Evolutionary conservation across 2,797 vertebrate genomes (phyloP).

Genomic region (Toxotes lorentzi): DNA sequence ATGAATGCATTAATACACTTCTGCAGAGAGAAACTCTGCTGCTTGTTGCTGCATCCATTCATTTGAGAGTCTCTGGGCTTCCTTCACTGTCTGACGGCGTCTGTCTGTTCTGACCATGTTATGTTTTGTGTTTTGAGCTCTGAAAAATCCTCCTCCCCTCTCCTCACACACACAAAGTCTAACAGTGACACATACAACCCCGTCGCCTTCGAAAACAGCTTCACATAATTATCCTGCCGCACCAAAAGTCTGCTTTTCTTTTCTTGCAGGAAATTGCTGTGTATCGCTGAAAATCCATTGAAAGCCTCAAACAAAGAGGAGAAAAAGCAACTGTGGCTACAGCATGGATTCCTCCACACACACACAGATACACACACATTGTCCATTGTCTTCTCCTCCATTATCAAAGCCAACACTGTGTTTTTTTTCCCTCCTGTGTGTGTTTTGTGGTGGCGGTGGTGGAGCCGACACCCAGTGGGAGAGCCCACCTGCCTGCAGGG

Average conservation of each 20-base stretch:
- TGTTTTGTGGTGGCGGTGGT: slow-evolving; percentile 65
- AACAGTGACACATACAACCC: slow-evolving; percentile 43
- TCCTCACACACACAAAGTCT: slow-evolving; percentile 13
- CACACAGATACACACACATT: slow-evolving; percentile 25
- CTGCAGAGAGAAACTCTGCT: not conserved
- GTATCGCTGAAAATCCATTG: slow-evolving; percentile 65
- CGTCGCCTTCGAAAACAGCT: slow-evolving; percentile 51
- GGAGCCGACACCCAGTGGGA: slow-evolving; percentile 78
- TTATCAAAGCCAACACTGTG: slow-evolving; percentile 63
- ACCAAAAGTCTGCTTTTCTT: slow-evolving; percentile 58
- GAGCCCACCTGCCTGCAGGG: slow-evolving; percentile 69
- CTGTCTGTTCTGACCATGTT: slow-evolving; percentile 23
- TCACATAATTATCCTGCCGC: slow-evolving; percentile 60
- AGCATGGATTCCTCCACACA: slow-evolving; percentile 65
- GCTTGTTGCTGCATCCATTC: no score
- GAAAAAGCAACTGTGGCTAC: slow-evolving; percentile 55
- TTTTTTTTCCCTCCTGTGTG: slow-evolving; percentile 52
- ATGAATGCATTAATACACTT: not conserved
- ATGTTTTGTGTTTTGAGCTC: slow-evolving; percentile 40
- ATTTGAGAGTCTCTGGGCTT: not conserved
- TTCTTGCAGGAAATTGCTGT: slow-evolving; percentile 61
- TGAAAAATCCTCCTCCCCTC: slow-evolving; percentile 23
- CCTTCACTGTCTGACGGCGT: not conserved
- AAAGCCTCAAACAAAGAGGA: slow-evolving; percentile 66
- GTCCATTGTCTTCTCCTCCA: slow-evolving; percentile 64